These are phyloP conservation scores for Xestia rhomboidea DNA, from an alignment of 2,888 invertebrate species.

Conservation along the genomic window DNA sequence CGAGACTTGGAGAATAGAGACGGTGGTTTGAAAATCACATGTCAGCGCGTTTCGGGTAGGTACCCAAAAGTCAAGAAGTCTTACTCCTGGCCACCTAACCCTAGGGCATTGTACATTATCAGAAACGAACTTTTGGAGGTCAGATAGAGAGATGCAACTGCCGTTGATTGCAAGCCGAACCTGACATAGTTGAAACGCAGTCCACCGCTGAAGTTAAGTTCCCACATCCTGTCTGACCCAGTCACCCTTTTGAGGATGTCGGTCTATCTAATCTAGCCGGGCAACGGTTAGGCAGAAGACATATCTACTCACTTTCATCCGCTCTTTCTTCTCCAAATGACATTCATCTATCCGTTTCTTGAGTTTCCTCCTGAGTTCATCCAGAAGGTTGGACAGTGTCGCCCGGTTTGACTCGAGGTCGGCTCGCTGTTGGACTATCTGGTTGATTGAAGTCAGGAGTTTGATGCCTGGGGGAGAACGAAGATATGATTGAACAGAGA, in stretches of 20 bases:
- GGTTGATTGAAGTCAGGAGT: conserved; percentile 86
- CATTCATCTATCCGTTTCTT: conserved; percentile 85
- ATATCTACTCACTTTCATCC: conserved; percentile 69
- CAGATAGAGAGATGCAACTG: neutral
- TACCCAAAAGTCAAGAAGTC: no score
- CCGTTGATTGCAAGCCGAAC: neutral
- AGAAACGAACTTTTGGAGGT: neutral
- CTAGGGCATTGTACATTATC: neutral
- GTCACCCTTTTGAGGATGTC: neutral
- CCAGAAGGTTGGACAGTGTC: conserved; percentile 83
- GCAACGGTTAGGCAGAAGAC: neutral
- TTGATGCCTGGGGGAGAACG: conserved; percentile 80
- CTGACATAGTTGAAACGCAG: neutral
- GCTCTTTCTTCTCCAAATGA: conserved; percentile 84
- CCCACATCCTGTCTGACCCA: neutral
- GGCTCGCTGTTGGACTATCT: conserved; percentile 85
- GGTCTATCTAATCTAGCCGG: neutral
- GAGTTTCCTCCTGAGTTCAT: conserved; percentile 84
- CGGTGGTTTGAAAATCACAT: neutral
- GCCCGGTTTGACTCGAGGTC: conserved; percentile 84
- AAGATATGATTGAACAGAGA: neutral
- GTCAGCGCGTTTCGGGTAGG: no score
- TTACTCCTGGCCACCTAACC: neutral
- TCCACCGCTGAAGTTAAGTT: neutral
- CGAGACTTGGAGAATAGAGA: neutral